Evolutionary conservation across 2,797 vertebrate species (phyloP), one percentile per base, ranked within the genome.

Genomic region (Odontamblyopus lacepedii): DNA sequence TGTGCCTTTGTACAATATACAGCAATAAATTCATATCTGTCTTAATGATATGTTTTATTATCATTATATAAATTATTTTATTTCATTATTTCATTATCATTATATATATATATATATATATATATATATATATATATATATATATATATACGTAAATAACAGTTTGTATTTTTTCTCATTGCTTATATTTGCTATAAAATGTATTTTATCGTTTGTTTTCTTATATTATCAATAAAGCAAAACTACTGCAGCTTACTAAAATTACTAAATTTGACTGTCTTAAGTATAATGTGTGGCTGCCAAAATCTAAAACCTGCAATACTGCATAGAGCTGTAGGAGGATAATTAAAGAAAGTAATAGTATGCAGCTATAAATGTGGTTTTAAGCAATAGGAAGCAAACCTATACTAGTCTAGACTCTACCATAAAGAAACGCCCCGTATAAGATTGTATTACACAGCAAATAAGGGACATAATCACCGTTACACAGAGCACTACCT

Each of bases 1-100:
- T 71, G 69, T 80, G 75, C 68, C 71, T 76, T 72, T 78, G 35
- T 76, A 63, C 3, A 63, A 41, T 48, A 55, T 19, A 50, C 55
- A 59, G 30, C 59, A 30, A 70, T 27, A 61, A 41, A 51, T 7
- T 1, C 63, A 66, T 19, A 1, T 9, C 35, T 1, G 12, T 18
- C n/a, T n/a, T 2, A 6, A 19, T 11, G 23, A 57, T 57, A 12
- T 66, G 9, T 32, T 30, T n/a, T 4, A 5, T 59, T 35, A 12
- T 51, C 23, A 23, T 23, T 23, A 23, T 23, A 23, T 23, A 23
- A 23, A 23, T 23, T 23, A 23, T 23, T 23, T 23, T 23, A 23
- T 23, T 23, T 23, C 23, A 23, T 23, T 23, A 23, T 23, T 23
- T 23, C 23, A 23, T 23, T 23, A 23, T 23, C 23, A 23, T 23